Base-by-base conservation (phyloP, 2,113 vertebrate species). In the Falcunculus frontatus region DNA sequence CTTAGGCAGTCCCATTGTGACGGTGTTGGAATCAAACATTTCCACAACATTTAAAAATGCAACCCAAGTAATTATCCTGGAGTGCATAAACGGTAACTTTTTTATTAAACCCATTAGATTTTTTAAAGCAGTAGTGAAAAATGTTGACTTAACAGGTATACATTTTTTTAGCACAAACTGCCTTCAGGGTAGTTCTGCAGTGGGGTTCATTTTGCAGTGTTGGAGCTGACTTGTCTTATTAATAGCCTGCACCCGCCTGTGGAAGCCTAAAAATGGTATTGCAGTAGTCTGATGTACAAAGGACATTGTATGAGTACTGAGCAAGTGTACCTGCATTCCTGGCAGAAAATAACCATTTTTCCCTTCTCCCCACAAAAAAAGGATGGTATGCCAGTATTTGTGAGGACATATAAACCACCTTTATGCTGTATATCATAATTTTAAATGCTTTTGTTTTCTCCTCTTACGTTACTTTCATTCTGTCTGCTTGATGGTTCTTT, bases 251-350 rank as follows among this genome's bases (percentile, higher is more conserved):
- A 95, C 94, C 89, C 89, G 53, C 90, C 95, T 69, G 92, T 96
- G 94, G 95, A 94, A 96, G 89, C 81, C 92, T 95, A 96, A 96
- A 96, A 97, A 96, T 95, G 96, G 94, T 87, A 91, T 89, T 95
- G 96, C 96, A 89, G 96, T 37, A 76, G 83, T 91, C 57, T 68
- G 95, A 93, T 89, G 81, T 89, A 87, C 92, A 91, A 87, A 96
- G 96, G 96, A 96, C 84, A 69, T 87, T 94, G 91, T 91, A 60
- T 1, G 10, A 91, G 86, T 57, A 19, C 62, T 69, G 88, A 96
- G 73, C 65, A 57, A n/a, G 42, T 32, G 1, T 19, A 60, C 65
- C 72, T 81, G 44, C 47, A 30, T 90, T 93, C 53, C 62, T 60
- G 22, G 68, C 73, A 75, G 64, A 78, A 90, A 89, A 78, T 27